phyloP scores from a whole-genome alignment of 2,888 invertebrate genomes.

The Campoplex nolae region DNA sequence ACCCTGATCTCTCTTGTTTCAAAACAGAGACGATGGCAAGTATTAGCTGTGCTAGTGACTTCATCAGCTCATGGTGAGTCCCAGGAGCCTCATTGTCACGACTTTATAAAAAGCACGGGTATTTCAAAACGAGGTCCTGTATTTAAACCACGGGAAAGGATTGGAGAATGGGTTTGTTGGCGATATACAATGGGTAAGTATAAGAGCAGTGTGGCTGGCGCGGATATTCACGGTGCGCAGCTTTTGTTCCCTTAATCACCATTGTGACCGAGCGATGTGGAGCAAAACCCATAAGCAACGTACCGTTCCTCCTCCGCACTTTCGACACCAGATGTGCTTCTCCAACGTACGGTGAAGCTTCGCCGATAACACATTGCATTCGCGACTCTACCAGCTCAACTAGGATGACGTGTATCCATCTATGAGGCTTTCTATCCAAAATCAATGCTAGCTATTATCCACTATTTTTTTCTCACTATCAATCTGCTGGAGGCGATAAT shows the following conservation, averaged over 20 bases:
- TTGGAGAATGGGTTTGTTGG: conserved; percentile 26
- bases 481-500: background rate
- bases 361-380: conserved; percentile 54
- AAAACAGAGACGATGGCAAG: conserved; percentile 9
- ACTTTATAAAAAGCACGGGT: conserved; percentile 32
- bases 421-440: conserved; percentile 31
- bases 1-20: conserved; percentile 18
- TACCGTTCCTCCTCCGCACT: conserved; percentile 18
- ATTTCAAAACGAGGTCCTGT: conserved; percentile 54
- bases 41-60: conserved; percentile 23
- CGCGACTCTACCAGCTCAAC: conserved; percentile 25
- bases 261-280: conserved; percentile 72
- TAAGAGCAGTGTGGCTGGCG: conserved; percentile 47
- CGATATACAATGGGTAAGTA: conserved; percentile 61
- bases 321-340: conserved; percentile 74
- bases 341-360: conserved; percentile 33
- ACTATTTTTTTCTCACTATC: background rate
- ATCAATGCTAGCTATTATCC: background rate
- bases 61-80: conserved; percentile 10
- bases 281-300: conserved; percentile 49
- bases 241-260: conserved; percentile 77
- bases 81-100: conserved; percentile 51
- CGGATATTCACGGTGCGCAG: conserved; percentile 74
- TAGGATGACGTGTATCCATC: background rate
- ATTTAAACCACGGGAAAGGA: conserved; percentile 49